Conservation (phyloP, 2,888 invertebrate genomes). For the Bombyx huttoni region DNA sequence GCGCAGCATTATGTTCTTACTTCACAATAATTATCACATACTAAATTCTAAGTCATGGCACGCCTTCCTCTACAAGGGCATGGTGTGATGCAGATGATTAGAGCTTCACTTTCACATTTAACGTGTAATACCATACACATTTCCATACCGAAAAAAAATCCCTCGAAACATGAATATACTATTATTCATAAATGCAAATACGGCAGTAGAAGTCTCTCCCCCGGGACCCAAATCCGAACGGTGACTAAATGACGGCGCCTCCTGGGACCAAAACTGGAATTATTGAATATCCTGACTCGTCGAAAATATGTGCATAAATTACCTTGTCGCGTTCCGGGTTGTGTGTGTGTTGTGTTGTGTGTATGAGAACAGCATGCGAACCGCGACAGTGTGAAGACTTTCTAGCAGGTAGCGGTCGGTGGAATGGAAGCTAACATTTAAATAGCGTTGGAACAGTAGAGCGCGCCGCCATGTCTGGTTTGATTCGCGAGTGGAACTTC, state of each 20-base stretch:
- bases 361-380: background rate
- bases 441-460: too few species aligned
- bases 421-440: too few species aligned
- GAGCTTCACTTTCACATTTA: too few species aligned
- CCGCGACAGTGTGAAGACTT: too few species aligned
- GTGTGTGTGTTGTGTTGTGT: background rate
- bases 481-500: too few species aligned
- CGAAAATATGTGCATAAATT: constrained; percentile 3
- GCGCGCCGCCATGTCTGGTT: too few species aligned
- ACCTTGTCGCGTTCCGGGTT: background rate
- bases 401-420: too few species aligned
- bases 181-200: constrained; percentile 34
- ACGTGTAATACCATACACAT: background rate
- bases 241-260: constrained; percentile 1
- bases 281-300: constrained; percentile 2
- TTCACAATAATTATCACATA: too few species aligned
- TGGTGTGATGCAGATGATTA: too few species aligned
- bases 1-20: too few species aligned
- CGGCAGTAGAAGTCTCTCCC: constrained; percentile 12
- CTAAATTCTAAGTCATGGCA: too few species aligned
- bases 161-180: constrained; percentile 13
- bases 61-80: too few species aligned
- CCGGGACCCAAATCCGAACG: constrained; percentile 7
- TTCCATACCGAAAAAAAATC: constrained; percentile 9
- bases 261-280: background rate